Evolutionary conservation across 2,888 invertebrate species (phyloP).

Genomic region (Latrodectus hesperus): DNA sequence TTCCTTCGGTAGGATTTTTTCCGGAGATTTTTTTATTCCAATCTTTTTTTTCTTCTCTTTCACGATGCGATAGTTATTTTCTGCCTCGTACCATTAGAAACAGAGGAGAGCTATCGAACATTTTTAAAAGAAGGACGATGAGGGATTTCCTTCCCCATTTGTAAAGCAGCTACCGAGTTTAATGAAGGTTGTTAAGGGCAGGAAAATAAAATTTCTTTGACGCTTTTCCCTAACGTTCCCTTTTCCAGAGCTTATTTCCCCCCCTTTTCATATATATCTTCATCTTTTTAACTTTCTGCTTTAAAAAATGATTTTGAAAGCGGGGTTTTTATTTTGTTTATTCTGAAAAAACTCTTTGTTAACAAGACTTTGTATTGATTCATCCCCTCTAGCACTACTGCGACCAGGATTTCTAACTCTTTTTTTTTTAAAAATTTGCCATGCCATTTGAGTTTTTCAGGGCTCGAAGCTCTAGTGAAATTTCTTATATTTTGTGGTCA

Average conservation of each 20-base stretch:
- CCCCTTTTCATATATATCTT: not conserved
- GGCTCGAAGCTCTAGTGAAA: no score
- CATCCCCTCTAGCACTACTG: not conserved
- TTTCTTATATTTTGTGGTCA: no score
- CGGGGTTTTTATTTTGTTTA: conserved; percentile 37
- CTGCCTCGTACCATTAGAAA: conserved; percentile 18
- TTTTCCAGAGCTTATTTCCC: not conserved
- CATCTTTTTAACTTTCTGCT: not conserved
- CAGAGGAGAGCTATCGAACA: conserved; percentile 25
- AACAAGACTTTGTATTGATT: not conserved
- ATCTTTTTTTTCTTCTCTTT: conserved; percentile 8
- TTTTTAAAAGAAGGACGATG: conserved; percentile 12
- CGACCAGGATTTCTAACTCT: no score
- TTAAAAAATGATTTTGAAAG: conserved; percentile 16
- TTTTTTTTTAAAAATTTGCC: no score
- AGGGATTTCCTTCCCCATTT: conserved; percentile 42
- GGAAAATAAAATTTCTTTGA: conserved; percentile 38
- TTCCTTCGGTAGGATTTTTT: conserved; percentile 54
- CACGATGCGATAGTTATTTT: conserved; percentile 11
- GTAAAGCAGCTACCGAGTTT: conserved; percentile 23
- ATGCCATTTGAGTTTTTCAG: no score
- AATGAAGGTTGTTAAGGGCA: conserved; percentile 52
- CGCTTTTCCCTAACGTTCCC: conserved; percentile 1
- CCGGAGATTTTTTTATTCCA: conserved; percentile 33
- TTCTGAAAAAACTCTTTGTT: not conserved